Evolutionary conservation across 2,888 invertebrate species (phyloP).

Genomic region (Chymomyza fuscimana): DNA sequence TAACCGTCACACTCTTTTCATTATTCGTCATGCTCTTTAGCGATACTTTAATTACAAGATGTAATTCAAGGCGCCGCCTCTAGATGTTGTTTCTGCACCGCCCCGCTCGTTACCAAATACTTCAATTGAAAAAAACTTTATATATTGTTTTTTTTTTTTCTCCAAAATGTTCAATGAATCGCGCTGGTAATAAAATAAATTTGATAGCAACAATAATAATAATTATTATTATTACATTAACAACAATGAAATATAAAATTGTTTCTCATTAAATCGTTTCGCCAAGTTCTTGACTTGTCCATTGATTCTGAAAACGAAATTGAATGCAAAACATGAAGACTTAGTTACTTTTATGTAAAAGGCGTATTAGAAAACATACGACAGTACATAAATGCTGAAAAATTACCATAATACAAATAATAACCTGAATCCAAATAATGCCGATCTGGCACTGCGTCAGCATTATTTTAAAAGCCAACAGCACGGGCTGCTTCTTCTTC

Average conservation of each 20-base stretch:
- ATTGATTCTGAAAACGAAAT: conserved; percentile 26
- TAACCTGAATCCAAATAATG: not conserved
- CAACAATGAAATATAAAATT: not conserved
- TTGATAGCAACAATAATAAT: not conserved
- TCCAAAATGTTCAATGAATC: not conserved
- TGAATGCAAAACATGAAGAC: conserved; percentile 14
- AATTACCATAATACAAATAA: not conserved
- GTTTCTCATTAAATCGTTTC: not conserved
- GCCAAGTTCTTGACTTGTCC: not conserved
- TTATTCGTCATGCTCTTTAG: not conserved
- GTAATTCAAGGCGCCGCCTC: not conserved
- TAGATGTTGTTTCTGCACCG: not conserved
- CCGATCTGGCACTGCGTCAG: not conserved
- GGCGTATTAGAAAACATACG: not conserved
- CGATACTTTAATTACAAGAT: not conserved
- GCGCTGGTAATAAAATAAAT: not conserved
- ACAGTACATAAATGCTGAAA: conserved; percentile 8
- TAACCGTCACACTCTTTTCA: no score
- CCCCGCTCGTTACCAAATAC: not conserved
- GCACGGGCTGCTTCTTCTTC: not conserved
- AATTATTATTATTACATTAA: not conserved
- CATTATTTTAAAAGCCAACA: not conserved
- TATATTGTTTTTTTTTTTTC: not conserved
- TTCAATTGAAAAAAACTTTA: not conserved
- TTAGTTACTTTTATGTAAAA: not conserved